phyloP scores from a whole-genome alignment of 2,888 invertebrate species.

The Ichneumoninae sp. region DNA sequence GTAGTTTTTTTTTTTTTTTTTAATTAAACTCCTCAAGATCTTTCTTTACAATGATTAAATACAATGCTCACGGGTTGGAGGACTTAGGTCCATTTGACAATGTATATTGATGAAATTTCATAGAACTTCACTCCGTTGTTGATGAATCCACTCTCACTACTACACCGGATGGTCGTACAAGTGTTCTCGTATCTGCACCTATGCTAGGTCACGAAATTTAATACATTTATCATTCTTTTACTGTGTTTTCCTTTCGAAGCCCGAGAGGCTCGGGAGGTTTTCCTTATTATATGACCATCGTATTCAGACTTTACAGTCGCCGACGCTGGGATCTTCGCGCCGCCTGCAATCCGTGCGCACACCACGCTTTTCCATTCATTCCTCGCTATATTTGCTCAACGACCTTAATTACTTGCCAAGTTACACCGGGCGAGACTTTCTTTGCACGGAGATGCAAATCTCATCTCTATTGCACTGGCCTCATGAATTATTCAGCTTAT shows the following conservation, averaged over 20 bases:
- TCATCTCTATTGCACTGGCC: slow-evolving; percentile 54
- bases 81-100: neutral
- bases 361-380: slow-evolving; percentile 65
- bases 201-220: slow-evolving; percentile 12
- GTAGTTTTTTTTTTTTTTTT: too few species aligned
- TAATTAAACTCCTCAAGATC: too few species aligned
- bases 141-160: neutral
- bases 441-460: slow-evolving; percentile 66
- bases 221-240: slow-evolving; percentile 47
- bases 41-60: too few species aligned
- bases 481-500: slow-evolving; percentile 71
- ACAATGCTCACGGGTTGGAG: neutral
- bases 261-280: slow-evolving; percentile 25
- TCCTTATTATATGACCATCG: slow-evolving; percentile 57
- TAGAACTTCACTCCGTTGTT: neutral
- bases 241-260: slow-evolving; percentile 5
- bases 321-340: slow-evolving; percentile 27
- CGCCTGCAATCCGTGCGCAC: neutral
- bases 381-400: slow-evolving; percentile 66
- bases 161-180: neutral
- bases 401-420: slow-evolving; percentile 76
- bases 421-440: slow-evolving; percentile 65
- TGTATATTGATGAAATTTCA: neutral
- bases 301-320: slow-evolving; percentile 46
- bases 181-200: neutral